These are phyloP conservation scores for Centroberyx gerrardi DNA, from an alignment of 2,797 vertebrate genomes.

Conservation along the genomic window DNA sequence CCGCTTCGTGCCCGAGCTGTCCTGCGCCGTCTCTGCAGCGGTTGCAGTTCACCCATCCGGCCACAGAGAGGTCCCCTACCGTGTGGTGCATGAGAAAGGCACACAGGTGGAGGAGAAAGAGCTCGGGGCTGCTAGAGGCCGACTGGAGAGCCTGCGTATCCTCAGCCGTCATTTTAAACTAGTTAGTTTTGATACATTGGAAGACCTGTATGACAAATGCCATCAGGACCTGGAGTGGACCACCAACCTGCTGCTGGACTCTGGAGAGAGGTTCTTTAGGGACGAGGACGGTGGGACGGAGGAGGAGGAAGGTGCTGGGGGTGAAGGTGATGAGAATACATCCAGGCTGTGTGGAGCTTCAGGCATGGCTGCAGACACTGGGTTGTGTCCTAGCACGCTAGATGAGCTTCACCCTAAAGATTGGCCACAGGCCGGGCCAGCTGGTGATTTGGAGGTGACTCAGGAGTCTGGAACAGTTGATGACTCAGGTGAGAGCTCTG, in stretches of 20 bases:
- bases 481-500: constrained; percentile 20
- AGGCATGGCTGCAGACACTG: constrained; percentile 26
- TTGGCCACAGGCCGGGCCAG: not conserved
- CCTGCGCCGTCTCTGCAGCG: constrained; percentile 39
- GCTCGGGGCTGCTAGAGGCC: constrained; percentile 83
- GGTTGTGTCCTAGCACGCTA: constrained; percentile 3
- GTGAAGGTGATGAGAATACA: constrained; percentile 27
- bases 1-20: constrained; percentile 86
- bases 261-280: constrained; percentile 91
- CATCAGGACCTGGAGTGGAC: constrained; percentile 96
- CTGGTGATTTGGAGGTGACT: constrained; percentile 22
- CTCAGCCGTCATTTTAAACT: constrained; percentile 93
- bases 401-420: constrained; percentile 23
- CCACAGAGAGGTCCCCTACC: constrained; percentile 89
- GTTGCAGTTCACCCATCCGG: constrained; percentile 63
- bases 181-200: constrained; percentile 91
- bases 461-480: constrained; percentile 12
- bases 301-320: not conserved
- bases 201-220: constrained; percentile 97
- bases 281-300: constrained; percentile 79
- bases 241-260: constrained; percentile 95
- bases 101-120: constrained; percentile 94
- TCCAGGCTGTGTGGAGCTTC: constrained; percentile 15
- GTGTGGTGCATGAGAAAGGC: constrained; percentile 92
- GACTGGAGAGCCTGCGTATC: constrained; percentile 89